These are phyloP conservation scores for Pholis gunnellus DNA, from an alignment of 2,113 vertebrate species.

Conservation along the genomic window DNA sequence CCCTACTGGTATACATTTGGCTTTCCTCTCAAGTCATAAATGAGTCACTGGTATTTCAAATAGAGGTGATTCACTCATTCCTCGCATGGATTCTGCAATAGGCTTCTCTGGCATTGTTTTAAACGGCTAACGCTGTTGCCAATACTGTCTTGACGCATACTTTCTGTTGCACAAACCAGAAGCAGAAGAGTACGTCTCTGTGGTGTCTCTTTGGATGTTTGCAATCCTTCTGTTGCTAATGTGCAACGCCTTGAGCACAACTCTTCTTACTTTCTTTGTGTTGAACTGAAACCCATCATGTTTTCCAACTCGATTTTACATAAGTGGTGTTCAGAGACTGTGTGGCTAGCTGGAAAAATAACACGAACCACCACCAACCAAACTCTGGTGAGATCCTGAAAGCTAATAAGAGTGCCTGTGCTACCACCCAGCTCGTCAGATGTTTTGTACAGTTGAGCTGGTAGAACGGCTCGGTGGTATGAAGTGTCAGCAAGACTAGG, in stretches of 20 bases:
- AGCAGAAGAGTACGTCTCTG: slow-evolving; percentile 39
- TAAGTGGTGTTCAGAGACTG: slow-evolving; percentile 53
- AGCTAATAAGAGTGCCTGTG: slow-evolving; percentile 22
- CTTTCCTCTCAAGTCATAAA: slow-evolving; percentile 65
- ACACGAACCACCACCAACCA: slow-evolving; percentile 26
- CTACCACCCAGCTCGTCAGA: slow-evolving; percentile 57
- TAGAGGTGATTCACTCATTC: slow-evolving; percentile 78
- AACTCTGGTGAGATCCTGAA: slow-evolving; percentile 44
- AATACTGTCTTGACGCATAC: slow-evolving; percentile 58
- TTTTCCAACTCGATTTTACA: slow-evolving; percentile 50
- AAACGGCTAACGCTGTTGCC: slow-evolving; percentile 43
- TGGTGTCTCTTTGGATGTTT: slow-evolving; percentile 48
- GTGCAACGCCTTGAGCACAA: not conserved
- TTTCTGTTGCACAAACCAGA: slow-evolving; percentile 61
- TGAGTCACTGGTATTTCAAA: slow-evolving; percentile 73
- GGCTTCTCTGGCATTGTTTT: slow-evolving; percentile 60
- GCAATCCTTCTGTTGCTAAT: slow-evolving; percentile 41
- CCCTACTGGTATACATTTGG: slow-evolving; percentile 52
- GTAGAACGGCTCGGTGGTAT: not conserved
- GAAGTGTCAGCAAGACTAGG: not conserved
- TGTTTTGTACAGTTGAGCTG: slow-evolving; percentile 14
- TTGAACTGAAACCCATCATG: slow-evolving; percentile 38
- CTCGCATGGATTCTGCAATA: slow-evolving; percentile 58
- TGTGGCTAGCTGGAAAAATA: slow-evolving; percentile 49
- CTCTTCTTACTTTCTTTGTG: slow-evolving; percentile 46